phyloP scores from a whole-genome alignment of 1,140 invertebrate species.

The Ganaspis sp. region DNA sequence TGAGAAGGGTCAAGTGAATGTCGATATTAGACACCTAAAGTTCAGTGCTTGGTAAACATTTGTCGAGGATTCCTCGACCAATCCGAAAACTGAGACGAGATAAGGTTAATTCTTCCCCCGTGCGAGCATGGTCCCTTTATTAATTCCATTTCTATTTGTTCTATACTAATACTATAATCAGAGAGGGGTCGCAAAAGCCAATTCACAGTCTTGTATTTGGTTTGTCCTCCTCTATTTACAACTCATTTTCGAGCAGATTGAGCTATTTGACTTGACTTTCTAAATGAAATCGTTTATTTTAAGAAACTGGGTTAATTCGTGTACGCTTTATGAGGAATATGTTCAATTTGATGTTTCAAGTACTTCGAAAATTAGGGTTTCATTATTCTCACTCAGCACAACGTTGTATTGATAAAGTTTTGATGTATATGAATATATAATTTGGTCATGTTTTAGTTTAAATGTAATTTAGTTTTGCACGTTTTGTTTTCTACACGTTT shows the following conservation, averaged over 20 bases:
- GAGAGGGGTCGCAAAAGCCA: too few species aligned
- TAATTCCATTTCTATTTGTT: constrained; percentile 36
- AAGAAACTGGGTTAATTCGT: neutral
- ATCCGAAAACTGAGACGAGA: constrained; percentile 50
- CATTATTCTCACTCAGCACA: neutral
- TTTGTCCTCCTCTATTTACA: neutral
- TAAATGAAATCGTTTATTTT: neutral
- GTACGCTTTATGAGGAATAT: neutral
- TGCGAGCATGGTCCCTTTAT: constrained; percentile 50
- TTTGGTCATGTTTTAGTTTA: too few species aligned
- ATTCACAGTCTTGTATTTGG: too few species aligned
- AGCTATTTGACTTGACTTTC: neutral
- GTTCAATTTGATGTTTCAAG: neutral
- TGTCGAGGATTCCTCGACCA: constrained; percentile 58
- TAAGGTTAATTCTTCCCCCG: constrained; percentile 52
- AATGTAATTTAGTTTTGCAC: too few species aligned
- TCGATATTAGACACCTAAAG: constrained; percentile 62
- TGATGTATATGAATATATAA: too few species aligned
- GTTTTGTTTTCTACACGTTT: too few species aligned
- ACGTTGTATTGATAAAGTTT: too few species aligned
- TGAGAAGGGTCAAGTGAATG: constrained; percentile 57
- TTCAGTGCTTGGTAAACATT: constrained; percentile 60
- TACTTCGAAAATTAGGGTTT: neutral
- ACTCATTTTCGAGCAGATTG: neutral
- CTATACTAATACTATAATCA: neutral